Conservation (phyloP, 1,140 invertebrate species). For the Ericerus pela region DNA sequence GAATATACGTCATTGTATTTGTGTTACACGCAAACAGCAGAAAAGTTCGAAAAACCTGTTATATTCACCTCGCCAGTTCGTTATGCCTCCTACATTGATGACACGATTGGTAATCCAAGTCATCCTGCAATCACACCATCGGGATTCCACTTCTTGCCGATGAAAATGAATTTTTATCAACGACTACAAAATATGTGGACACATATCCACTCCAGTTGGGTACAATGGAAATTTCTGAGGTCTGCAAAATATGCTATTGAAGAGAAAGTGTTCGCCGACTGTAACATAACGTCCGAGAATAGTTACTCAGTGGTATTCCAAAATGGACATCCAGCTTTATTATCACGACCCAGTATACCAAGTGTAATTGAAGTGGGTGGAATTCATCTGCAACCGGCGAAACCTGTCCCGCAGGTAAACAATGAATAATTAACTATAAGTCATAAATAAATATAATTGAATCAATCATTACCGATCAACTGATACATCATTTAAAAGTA, state of each 20-base stretch:
- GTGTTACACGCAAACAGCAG: background rate
- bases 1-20: background rate
- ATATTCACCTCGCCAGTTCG: background rate
- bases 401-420: conserved; percentile 24
- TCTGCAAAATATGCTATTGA: background rate
- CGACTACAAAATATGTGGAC: background rate
- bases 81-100: background rate
- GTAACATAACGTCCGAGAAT: background rate
- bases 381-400: conserved; percentile 21
- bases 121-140: background rate
- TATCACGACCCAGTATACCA: conserved; percentile 24
- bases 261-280: background rate
- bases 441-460: no score
- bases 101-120: background rate
- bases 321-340: background rate
- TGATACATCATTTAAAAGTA: no score
- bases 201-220: background rate
- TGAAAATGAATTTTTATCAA: background rate
- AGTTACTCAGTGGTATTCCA: background rate
- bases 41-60: background rate
- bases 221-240: background rate
- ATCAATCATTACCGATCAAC: no score
- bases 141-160: background rate
- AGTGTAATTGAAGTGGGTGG: conserved; percentile 28
- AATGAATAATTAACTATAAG: conserved; percentile 23